These are phyloP conservation scores for Neocrepidodera transversa DNA, from an alignment of 2,888 invertebrate species.

Conservation along the genomic window DNA sequence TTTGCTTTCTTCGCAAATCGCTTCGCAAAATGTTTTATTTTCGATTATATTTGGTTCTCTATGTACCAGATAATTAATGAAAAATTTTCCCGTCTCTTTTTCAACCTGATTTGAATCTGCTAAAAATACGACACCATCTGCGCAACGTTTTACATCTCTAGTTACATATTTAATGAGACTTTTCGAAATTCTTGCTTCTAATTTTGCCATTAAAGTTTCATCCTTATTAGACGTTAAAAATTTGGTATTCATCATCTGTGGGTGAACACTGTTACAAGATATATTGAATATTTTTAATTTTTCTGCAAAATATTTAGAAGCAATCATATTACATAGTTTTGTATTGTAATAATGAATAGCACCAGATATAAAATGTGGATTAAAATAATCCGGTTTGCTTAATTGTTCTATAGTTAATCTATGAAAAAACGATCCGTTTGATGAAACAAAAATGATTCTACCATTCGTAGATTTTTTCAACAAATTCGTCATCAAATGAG, in stretches of 20 bases:
- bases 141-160: conserved; percentile 37
- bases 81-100: conserved; percentile 42
- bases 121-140: conserved; percentile 37
- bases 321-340: conserved; percentile 46
- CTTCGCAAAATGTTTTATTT: conserved; percentile 35
- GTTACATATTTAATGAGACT: conserved; percentile 30
- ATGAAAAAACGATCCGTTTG: conserved; percentile 36
- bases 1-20: not conserved
- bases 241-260: conserved; percentile 44
- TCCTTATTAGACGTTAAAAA: conserved; percentile 35
- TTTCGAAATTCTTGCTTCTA: conserved; percentile 17
- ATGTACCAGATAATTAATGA: conserved; percentile 40
- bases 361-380: conserved; percentile 33
- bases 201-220: conserved; percentile 9
- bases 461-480: conserved; percentile 25
- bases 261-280: conserved; percentile 43
- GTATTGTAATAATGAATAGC: conserved; percentile 45
- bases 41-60: conserved; percentile 36
- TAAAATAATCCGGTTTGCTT: conserved; percentile 28
- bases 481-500: conserved; percentile 65
- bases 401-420: conserved; percentile 29
- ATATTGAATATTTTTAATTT: conserved; percentile 32
- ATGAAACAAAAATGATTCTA: conserved; percentile 40
- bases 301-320: conserved; percentile 39
- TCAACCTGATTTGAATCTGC: conserved; percentile 38